Evolutionary conservation across 1,140 invertebrate species (phyloP).

Genomic region (Calycopis cecrops): DNA sequence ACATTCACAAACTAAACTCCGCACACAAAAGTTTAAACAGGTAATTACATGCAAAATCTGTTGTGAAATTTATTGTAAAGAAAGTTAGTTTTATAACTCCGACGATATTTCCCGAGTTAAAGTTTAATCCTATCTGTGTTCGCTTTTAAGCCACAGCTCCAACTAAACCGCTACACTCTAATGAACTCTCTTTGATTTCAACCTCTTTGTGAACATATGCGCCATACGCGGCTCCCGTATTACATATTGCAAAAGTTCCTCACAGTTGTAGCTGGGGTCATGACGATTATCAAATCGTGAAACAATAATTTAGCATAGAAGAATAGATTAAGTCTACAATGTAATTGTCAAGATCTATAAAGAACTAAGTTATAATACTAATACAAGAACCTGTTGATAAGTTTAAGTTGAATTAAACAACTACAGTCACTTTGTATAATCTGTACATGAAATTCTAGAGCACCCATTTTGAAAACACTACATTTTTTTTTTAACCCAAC

Average conservation of each 20-base stretch:
- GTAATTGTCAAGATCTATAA: no score
- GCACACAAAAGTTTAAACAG: background rate
- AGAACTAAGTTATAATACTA: no score
- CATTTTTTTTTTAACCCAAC: no score
- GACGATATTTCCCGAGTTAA: conserved; percentile 17
- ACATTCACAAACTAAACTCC: background rate
- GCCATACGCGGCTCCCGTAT: conserved; percentile 10
- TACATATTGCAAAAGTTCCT: conserved; percentile 23
- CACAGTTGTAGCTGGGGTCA: background rate
- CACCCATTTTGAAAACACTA: no score
- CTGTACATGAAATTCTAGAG: no score
- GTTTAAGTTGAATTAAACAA: background rate
- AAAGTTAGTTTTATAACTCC: conserved; percentile 9
- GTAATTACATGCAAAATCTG: conserved; percentile 11
- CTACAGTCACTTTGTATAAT: background rate
- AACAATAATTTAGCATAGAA: no score
- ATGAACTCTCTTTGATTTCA: conserved; percentile 31
- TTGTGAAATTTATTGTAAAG: conserved; percentile 10
- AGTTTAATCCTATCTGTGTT: conserved; percentile 32
- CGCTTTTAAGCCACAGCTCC: conserved; percentile 19
- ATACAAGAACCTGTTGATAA: no score
- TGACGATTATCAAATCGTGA: background rate
- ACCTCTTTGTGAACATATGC: conserved; percentile 22
- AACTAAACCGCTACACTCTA: conserved; percentile 25
- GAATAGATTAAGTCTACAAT: no score